A percentile compares a stretch with the other conserved stretches of the same genome.
Conservation (phyloP, 2,113 vertebrate species). For the Leptocoma aspasia region DNA sequence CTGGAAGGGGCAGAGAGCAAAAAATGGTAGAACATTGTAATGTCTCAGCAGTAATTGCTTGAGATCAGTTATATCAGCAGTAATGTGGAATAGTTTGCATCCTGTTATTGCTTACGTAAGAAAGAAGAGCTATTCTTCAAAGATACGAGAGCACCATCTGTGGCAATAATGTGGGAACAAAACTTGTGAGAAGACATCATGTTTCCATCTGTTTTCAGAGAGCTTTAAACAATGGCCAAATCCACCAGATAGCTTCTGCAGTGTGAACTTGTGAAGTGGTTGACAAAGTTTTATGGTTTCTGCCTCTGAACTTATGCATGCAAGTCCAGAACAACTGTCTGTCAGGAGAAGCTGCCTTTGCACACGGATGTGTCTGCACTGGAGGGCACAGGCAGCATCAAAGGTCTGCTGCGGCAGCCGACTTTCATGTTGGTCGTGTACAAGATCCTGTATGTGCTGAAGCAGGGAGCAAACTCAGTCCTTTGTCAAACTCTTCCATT, state of each 20-base stretch:
- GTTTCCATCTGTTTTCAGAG: constrained; percentile 57
- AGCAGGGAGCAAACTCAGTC: not conserved
- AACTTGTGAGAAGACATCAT: constrained; percentile 39
- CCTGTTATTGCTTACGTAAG: constrained; percentile 13
- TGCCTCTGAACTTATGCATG: constrained; percentile 16
- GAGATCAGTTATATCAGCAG: constrained; percentile 7
- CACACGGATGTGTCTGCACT: not conserved
- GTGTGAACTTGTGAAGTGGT: constrained; percentile 3
- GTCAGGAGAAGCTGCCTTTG: not conserved
- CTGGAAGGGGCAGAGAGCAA: not conserved
- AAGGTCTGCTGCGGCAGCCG: not conserved
- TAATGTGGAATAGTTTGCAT: constrained; percentile 29
- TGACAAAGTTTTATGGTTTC: constrained; percentile 31
- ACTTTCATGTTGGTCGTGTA: not conserved
- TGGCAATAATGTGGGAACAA: not conserved
- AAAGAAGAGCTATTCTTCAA: constrained; percentile 2
- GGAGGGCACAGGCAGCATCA: not conserved
- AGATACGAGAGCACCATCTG: constrained; percentile 20
- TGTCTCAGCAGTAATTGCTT: not conserved
- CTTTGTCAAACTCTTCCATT: not conserved
- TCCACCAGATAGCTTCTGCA: not conserved
- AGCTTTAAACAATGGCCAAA: constrained; percentile 33
- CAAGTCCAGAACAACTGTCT: not conserved
- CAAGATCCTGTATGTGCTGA: not conserved
- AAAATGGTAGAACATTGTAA: not conserved